Conservation (phyloP, 2,797 vertebrate species). For the Enteromius viviparus region DNA sequence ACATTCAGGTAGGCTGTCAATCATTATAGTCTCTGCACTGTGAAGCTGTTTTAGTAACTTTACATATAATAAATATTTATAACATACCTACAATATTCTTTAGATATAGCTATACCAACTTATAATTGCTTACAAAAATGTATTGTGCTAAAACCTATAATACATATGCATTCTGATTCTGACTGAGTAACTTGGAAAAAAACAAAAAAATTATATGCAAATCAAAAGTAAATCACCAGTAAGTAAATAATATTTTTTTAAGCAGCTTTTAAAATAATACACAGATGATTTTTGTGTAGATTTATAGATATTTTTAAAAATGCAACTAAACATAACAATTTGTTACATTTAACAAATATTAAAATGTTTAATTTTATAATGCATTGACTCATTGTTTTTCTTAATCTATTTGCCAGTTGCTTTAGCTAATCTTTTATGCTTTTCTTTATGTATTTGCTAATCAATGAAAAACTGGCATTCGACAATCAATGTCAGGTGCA, state of each 20-base stretch:
- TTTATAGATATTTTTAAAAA: neutral
- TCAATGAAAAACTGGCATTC: too few relatives aligned
- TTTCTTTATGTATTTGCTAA: too few relatives aligned
- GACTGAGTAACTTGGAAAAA: neutral
- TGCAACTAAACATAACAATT: neutral
- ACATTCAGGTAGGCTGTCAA: neutral
- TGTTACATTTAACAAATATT: neutral
- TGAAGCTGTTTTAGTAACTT: neutral
- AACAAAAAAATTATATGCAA: neutral
- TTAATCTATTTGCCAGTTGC: too few relatives aligned
- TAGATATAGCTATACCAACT: neutral
- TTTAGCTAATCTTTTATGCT: too few relatives aligned
- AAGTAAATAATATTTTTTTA: neutral
- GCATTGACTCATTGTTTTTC: neutral
- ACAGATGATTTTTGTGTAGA: neutral
- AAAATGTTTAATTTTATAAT: neutral
- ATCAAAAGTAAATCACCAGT: neutral
- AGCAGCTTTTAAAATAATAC: too few relatives aligned
- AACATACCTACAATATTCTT: neutral
- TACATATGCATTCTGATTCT: neutral
- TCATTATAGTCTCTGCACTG: neutral
- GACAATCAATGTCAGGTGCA: too few relatives aligned
- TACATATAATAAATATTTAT: slow-evolving; percentile 1
- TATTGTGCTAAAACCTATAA: neutral
- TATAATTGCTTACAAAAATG: neutral